These are phyloP conservation scores for Agriopis aurantiaria DNA, from an alignment of 2,888 invertebrate species.

Conservation along the genomic window DNA sequence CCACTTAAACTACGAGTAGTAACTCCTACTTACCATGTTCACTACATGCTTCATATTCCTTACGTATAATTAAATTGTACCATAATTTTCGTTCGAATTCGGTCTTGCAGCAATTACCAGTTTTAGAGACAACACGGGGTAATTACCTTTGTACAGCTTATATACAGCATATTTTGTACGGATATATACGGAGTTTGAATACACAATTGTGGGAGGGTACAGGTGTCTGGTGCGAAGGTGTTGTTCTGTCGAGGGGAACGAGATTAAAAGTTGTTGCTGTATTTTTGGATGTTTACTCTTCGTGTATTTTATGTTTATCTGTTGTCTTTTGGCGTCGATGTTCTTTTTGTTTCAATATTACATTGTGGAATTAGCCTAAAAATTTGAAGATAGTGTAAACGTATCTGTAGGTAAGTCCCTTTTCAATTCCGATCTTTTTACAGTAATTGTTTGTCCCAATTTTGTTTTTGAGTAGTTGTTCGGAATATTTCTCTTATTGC, in stretches of 20 bases:
- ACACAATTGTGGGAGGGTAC: conserved; percentile 32
- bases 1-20: conserved; percentile 1
- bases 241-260: conserved; percentile 24
- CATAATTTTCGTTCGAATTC: conserved; percentile 20
- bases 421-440: no score
- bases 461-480: no score
- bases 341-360: neutral
- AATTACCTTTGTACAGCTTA: conserved; percentile 29
- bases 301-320: conserved; percentile 12
- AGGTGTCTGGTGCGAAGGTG: conserved; percentile 28
- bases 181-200: conserved; percentile 26
- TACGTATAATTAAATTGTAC: conserved; percentile 25
- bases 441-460: no score
- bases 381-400: no score
- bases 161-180: neutral
- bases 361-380: no score
- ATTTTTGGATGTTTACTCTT: conserved; percentile 27
- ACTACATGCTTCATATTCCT: neutral
- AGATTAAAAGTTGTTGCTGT: conserved; percentile 44
- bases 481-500: no score
- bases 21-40: neutral
- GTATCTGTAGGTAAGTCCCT: no score
- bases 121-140: conserved; percentile 38
- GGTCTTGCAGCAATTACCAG: conserved; percentile 31
- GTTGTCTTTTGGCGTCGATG: conserved; percentile 3